Evolutionary conservation across 2,888 invertebrate genomes (phyloP).

Genomic region (Allolobophora icterica): DNA sequence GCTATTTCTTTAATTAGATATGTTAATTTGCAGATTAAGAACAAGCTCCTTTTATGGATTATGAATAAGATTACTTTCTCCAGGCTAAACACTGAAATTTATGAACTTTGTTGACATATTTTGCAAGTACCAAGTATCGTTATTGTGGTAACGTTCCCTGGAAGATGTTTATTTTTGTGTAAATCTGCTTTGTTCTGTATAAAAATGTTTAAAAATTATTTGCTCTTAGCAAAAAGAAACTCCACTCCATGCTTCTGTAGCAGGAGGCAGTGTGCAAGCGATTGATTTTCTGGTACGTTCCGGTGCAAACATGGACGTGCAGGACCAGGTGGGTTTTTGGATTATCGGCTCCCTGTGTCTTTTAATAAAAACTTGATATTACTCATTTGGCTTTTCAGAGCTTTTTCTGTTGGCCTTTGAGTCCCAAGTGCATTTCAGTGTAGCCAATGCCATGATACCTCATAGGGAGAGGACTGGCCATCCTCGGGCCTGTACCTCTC

Average conservation of each 20-base stretch:
- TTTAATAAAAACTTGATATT: neutral
- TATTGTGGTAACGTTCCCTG: neutral
- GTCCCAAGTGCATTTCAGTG: neutral
- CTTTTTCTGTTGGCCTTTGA: neutral
- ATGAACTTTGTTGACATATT: neutral
- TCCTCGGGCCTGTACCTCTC: neutral
- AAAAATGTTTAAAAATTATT: neutral
- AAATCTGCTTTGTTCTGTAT: neutral
- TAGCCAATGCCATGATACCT: neutral
- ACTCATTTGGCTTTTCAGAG: neutral
- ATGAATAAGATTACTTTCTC: neutral
- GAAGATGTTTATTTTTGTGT: neutral
- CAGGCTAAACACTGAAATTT: neutral
- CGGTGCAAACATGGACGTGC: constrained; percentile 67
- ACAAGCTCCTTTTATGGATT: neutral
- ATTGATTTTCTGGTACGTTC: constrained; percentile 67
- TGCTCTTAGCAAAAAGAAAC: constrained; percentile 68
- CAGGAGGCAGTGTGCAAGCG: constrained; percentile 69
- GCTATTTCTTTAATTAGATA: neutral
- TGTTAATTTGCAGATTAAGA: neutral
- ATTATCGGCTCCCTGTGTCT: neutral
- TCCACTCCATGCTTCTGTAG: constrained; percentile 68
- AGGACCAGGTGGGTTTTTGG: constrained; percentile 65
- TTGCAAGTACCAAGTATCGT: neutral
- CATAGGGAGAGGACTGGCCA: neutral